A percentile compares a stretch with the other conserved stretches of the same genome.
These are phyloP conservation scores for Pedicia rivosa DNA, from an alignment of 2,888 invertebrate genomes.

Conservation along the genomic window DNA sequence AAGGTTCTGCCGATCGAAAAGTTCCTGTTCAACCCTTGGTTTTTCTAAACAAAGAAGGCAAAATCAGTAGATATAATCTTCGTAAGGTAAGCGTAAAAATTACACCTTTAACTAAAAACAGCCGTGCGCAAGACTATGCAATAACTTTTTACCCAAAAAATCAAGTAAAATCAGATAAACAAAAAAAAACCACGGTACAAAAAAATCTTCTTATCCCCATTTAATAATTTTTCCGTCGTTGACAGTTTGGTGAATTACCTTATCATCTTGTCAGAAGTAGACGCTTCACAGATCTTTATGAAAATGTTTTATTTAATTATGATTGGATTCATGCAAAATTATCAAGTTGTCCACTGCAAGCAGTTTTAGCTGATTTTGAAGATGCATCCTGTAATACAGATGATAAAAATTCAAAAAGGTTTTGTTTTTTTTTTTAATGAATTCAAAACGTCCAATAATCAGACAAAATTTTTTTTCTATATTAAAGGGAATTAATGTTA, in stretches of 20 bases:
- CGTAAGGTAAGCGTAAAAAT: conserved; percentile 55
- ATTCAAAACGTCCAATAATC: too few species aligned
- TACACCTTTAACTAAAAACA: too few species aligned
- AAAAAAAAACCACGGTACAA: too few species aligned
- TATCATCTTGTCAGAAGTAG: conserved; percentile 86
- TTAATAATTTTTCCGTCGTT: conserved; percentile 11
- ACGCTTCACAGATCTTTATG: conserved; percentile 77
- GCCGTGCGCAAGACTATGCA: too few species aligned
- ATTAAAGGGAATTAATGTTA: conserved; percentile 68
- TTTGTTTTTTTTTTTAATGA: too few species aligned
- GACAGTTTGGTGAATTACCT: conserved; percentile 82
- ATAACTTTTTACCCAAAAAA: too few species aligned
- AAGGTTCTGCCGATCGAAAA: conserved; percentile 82
- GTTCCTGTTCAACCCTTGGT: conserved; percentile 88
- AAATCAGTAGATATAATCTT: conserved; percentile 78
- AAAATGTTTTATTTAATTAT: conserved; percentile 90
- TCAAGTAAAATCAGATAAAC: too few species aligned
- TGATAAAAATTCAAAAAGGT: conserved; percentile 56
- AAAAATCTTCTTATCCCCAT: neutral
- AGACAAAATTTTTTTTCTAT: too few species aligned
- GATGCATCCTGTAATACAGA: conserved; percentile 74
- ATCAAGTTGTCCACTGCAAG: conserved; percentile 87
- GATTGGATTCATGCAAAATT: conserved; percentile 95
- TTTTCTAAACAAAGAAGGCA: conserved; percentile 80
- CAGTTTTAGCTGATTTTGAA: conserved; percentile 89